Percentiles rank a stretch among this genome's conserved stretches.
These are phyloP conservation scores for Salmo trutta DNA, from an alignment of 2,797 vertebrate species.

Conservation along the genomic window DNA sequence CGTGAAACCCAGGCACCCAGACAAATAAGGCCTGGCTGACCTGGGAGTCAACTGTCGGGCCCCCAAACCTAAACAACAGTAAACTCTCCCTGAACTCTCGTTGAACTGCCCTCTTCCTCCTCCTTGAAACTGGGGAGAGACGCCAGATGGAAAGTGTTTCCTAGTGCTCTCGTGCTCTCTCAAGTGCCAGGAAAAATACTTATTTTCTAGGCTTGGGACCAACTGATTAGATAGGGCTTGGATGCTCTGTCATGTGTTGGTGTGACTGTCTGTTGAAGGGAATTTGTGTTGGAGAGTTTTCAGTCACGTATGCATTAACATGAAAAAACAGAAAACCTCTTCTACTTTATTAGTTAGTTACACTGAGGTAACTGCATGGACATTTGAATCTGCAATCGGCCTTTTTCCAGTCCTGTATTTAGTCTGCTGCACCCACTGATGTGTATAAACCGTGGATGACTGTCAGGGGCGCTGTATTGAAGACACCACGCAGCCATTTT, in stretches of 20 bases:
- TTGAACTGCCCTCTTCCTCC: constrained; percentile 61
- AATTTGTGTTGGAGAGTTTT: background rate
- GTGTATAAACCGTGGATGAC: too few relatives aligned
- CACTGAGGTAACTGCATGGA: background rate
- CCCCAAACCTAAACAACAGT: constrained; percentile 83
- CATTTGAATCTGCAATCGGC: background rate
- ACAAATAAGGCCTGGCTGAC: constrained; percentile 70
- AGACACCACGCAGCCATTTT: too few relatives aligned
- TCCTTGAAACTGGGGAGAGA: constrained; percentile 64
- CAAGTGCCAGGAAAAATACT: constrained; percentile 33
- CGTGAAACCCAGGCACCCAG: constrained; percentile 31
- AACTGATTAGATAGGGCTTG: constrained; percentile 34
- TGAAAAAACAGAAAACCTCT: background rate
- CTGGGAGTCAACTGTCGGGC: constrained; percentile 81
- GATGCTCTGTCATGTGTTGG: background rate
- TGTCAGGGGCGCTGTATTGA: too few relatives aligned
- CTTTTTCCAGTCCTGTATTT: background rate
- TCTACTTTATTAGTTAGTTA: background rate
- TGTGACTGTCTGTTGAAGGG: background rate
- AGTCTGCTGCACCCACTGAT: background rate
- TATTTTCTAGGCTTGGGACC: constrained; percentile 22
- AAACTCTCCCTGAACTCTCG: constrained; percentile 86
- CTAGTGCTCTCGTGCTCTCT: constrained; percentile 42
- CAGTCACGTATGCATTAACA: background rate
- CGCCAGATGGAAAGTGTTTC: constrained; percentile 83